Evolutionary conservation across 1,140 invertebrate species (phyloP).

Genomic region (Aethina tumida): DNA sequence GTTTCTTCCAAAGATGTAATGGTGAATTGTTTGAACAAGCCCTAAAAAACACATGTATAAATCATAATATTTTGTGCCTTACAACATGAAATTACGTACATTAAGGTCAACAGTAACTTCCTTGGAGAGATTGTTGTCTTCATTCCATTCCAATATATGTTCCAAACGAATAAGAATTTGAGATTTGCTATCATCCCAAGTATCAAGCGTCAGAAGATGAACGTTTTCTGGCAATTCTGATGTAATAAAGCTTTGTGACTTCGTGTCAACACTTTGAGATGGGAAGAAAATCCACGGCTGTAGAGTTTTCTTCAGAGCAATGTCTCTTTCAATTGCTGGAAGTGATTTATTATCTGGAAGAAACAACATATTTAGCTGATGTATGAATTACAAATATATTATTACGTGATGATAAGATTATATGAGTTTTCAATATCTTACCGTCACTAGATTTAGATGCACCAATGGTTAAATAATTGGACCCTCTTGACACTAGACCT

Average conservation of each 20-base stretch:
- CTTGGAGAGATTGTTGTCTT: conserved; percentile 46
- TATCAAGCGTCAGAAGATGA: conserved; percentile 61
- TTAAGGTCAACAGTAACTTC: conserved; percentile 41
- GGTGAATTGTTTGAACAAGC: conserved; percentile 13
- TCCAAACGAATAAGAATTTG: conserved; percentile 56
- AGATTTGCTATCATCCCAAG: conserved; percentile 39
- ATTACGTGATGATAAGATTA: too few relatives aligned
- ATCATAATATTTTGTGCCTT: neutral
- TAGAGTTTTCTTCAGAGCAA: conserved; percentile 20
- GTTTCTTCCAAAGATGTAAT: conserved; percentile 14
- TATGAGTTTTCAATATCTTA: neutral
- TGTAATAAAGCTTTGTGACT: neutral
- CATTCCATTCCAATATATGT: conserved; percentile 57
- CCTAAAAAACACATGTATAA: conserved; percentile 12
- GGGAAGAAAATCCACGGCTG: conserved; percentile 20
- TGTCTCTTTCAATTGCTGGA: conserved; percentile 13
- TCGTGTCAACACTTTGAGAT: neutral
- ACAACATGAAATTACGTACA: conserved; percentile 1
- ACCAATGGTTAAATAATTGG: conserved; percentile 42
- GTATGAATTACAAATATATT: too few relatives aligned
- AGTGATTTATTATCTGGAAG: too few relatives aligned
- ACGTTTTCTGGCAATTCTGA: conserved; percentile 50
- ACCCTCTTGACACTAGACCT: conserved; percentile 62
- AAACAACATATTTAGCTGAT: too few relatives aligned
- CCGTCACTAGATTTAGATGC: neutral